These are phyloP conservation scores for Balanococcus diminutus DNA, from an alignment of 2,888 invertebrate genomes.

Conservation along the genomic window DNA sequence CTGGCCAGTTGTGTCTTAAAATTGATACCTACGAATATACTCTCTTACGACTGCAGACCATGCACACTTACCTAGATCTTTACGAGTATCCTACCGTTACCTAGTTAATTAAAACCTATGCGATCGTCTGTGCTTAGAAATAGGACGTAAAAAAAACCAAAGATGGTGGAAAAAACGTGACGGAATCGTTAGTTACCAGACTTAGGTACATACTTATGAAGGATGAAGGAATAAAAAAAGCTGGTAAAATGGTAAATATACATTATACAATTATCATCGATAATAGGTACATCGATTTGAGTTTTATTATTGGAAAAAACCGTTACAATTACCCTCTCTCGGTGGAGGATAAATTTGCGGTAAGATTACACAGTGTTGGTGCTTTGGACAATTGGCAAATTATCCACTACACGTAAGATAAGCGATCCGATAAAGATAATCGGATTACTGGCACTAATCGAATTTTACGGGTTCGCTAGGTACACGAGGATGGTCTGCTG, in stretches of 20 bases:
- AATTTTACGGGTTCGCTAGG: background rate
- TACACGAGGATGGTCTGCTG: background rate
- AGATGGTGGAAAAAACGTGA: background rate
- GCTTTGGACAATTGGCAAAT: conserved; percentile 20
- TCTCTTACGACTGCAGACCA: background rate
- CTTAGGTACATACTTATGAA: too few relatives aligned
- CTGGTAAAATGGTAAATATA: background rate
- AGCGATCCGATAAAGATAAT: background rate
- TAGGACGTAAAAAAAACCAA: background rate
- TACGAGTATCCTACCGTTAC: background rate
- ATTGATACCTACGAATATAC: background rate
- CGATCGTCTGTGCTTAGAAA: background rate
- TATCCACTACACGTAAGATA: background rate
- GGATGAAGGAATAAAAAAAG: background rate
- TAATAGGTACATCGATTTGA: background rate
- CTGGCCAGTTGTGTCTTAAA: background rate
- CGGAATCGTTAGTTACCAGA: background rate
- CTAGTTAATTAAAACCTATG: background rate
- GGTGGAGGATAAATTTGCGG: background rate
- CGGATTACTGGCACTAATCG: conserved; percentile 5
- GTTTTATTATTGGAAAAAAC: background rate
- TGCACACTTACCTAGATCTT: background rate
- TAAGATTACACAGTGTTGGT: background rate
- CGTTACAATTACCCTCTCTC: conserved; percentile 1
- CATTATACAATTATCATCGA: background rate